Percentiles rank a stretch among this genome's conserved stretches.
These are phyloP conservation scores for Hassar affinis DNA, from an alignment of 2,113 vertebrate species.

Conservation along the genomic window DNA sequence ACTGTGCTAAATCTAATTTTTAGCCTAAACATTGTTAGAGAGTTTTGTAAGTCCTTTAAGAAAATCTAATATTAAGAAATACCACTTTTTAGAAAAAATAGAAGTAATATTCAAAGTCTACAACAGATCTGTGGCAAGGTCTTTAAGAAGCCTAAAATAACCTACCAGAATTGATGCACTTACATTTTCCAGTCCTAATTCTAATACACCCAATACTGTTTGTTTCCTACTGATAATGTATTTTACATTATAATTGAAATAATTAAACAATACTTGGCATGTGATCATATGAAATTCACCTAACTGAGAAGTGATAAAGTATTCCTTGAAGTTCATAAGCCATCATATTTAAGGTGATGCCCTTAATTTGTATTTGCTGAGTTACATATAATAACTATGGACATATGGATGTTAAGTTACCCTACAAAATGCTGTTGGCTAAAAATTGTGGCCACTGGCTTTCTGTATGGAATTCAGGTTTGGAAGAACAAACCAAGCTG, in stretches of 20 bases:
- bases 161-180: background rate
- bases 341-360: background rate
- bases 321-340: background rate
- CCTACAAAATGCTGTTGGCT: background rate
- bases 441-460: background rate
- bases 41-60: background rate
- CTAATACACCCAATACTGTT: too few relatives aligned
- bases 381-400: background rate
- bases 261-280: too few relatives aligned
- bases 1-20: background rate
- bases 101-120: background rate
- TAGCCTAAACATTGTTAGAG: background rate
- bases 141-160: background rate
- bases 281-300: too few relatives aligned
- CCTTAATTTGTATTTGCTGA: background rate
- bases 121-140: background rate
- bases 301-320: background rate
- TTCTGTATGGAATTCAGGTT: background rate
- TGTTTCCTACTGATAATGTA: background rate
- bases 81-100: background rate
- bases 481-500: background rate
- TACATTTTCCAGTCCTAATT: too few relatives aligned
- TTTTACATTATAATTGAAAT: background rate
- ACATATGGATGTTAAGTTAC: background rate
- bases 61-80: background rate